Evolutionary conservation across 2,797 vertebrate genomes (phyloP).

Genomic region (Leontocebus nigricollis): DNA sequence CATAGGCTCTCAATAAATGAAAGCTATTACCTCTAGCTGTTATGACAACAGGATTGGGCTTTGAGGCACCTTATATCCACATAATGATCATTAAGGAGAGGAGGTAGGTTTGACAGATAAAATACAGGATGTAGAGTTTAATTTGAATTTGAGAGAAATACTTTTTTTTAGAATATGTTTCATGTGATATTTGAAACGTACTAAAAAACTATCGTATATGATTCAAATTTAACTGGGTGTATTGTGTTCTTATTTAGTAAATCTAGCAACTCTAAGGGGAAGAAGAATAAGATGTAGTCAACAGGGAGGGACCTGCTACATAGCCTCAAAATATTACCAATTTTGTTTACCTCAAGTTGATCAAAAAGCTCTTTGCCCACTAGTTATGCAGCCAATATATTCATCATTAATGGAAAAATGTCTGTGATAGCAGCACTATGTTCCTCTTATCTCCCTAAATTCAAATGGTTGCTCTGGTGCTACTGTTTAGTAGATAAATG

Average conservation of each 20-base stretch:
- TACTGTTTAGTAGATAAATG: neutral
- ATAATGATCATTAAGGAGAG: neutral
- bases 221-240: neutral
- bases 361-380: neutral
- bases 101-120: neutral
- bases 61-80: neutral
- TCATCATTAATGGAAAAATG: neutral
- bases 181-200: neutral
- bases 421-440: neutral
- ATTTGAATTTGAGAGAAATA: neutral
- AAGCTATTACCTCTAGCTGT: neutral
- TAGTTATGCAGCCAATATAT: neutral
- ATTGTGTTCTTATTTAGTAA: slow-evolving; percentile 22
- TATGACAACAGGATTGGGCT: neutral
- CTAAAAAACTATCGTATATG: neutral
- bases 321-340: neutral
- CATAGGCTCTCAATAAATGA: neutral
- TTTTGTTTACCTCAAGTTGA: neutral
- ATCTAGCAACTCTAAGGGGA: neutral
- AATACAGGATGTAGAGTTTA: neutral
- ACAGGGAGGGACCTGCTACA: neutral
- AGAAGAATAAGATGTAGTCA: neutral
- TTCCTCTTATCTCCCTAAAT: neutral
- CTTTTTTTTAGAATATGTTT: neutral
- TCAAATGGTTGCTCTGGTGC: neutral